phyloP scores from a whole-genome alignment of 2,797 vertebrate genomes.

The Darevskia mixta region DNA sequence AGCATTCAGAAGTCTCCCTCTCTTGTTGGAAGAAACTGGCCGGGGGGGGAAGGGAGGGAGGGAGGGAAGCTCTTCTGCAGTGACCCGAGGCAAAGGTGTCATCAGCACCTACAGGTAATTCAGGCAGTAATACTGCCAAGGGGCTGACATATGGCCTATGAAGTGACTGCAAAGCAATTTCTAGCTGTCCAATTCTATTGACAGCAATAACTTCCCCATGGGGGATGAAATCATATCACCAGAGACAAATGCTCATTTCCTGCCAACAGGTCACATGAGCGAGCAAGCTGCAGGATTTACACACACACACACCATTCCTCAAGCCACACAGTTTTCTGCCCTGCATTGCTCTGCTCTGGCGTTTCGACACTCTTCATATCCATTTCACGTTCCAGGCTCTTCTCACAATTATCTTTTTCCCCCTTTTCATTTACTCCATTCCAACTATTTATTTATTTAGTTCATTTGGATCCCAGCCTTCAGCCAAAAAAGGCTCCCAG shows the following conservation, averaged over 20 bases:
- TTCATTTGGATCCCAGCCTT: too few species aligned
- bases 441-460: background rate
- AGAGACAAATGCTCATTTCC: conserved; percentile 29
- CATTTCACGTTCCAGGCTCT: background rate
- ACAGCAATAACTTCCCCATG: background rate
- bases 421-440: background rate
- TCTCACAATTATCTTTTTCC: too few species aligned
- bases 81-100: background rate
- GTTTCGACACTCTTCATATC: background rate
- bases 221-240: conserved; percentile 1
- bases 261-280: conserved; percentile 32
- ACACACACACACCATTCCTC: background rate
- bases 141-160: background rate
- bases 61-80: background rate
- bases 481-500: too few species aligned
- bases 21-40: conserved; percentile 5
- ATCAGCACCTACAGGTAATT: conserved; percentile 39
- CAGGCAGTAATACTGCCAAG: background rate
- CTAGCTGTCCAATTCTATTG: conserved; percentile 14
- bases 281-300: conserved; percentile 31
- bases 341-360: background rate
- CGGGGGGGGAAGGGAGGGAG: background rate
- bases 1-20: background rate
- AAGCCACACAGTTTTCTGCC: background rate
- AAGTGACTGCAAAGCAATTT: conserved; percentile 67